These are phyloP conservation scores for Coccyzus lansbergi DNA, from an alignment of 2,797 vertebrate genomes.

Conservation along the genomic window DNA sequence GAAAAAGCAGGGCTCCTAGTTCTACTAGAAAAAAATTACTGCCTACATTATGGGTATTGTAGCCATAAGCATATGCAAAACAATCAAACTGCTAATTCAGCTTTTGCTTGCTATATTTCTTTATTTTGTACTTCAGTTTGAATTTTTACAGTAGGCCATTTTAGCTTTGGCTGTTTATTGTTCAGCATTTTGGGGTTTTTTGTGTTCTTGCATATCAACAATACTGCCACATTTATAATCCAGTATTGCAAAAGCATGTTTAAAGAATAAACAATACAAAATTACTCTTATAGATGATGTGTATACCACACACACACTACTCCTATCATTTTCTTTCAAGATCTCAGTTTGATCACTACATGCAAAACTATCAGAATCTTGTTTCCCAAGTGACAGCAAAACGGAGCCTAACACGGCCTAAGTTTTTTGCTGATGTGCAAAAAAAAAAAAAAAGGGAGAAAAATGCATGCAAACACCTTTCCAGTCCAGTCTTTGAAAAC, in stretches of 20 bases:
- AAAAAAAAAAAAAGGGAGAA: background rate
- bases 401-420: background rate
- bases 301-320: background rate
- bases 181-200: background rate
- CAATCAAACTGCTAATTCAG: background rate
- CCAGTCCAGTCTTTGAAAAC: background rate
- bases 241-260: slow-evolving; percentile 15
- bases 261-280: slow-evolving; percentile 43
- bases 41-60: background rate
- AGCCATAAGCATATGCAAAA: background rate
- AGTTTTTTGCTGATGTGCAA: background rate
- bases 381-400: background rate
- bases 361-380: background rate
- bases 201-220: background rate
- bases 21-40: background rate
- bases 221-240: background rate
- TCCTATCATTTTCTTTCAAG: background rate
- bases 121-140: background rate
- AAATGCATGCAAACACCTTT: background rate
- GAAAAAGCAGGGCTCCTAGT: background rate
- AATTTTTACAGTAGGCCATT: background rate
- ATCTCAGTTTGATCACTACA: background rate
- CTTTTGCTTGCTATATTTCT: background rate
- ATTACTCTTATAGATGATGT: background rate
- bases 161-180: background rate